Base-by-base conservation (phyloP, 2,888 invertebrate species). In the Agrotis ipsilon region DNA sequence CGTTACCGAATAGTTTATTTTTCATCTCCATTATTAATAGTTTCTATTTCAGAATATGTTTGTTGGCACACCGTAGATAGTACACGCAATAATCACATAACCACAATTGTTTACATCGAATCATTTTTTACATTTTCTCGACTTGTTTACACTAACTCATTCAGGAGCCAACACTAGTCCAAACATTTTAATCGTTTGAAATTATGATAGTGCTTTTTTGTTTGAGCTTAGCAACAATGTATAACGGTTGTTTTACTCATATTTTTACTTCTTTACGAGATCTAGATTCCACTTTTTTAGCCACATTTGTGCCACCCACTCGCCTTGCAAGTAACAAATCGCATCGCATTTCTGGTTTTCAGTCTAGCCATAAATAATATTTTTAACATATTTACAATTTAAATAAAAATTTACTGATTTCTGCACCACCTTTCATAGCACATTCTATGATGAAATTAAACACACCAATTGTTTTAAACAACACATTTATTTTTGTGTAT, bases 401-500 rank as follows among this genome's bases (percentile, higher is more conserved):
- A 5, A 19, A 55, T 55, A 39, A 54, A 39, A 49, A 52, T 48
- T 51, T 27, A 43, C 18, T 27, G 21, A 59, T 45, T 58, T 48
- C 3, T 51, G 3, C 2, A 49, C 49, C 70, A 64, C 19, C 39
- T 77, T 57, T 57, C n/a, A 46, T 43, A 65, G 62, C 51, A 58
- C 24, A 57, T 61, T 57, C 13, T 65, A 43, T 24, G 45, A 52
- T 49, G 32, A 64, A 86, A 85, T 81, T 39, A 85, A 81, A 85
- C 72, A 75, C 60, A 43, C 5, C 14, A 73, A 62, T 59, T 67
- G 61, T 67, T 85, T 85, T 85, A 80, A 83, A 86, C 81, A 90
- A 92, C 90, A 91, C 88, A 91, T 94, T 92, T 93, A 93, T 91
- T 94, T 85, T 82, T 80, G 87, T 89, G 88, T 91, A 91, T 90